Conservation (phyloP, 2,113 vertebrate genomes). For the Nesospiza acunhae region DNA sequence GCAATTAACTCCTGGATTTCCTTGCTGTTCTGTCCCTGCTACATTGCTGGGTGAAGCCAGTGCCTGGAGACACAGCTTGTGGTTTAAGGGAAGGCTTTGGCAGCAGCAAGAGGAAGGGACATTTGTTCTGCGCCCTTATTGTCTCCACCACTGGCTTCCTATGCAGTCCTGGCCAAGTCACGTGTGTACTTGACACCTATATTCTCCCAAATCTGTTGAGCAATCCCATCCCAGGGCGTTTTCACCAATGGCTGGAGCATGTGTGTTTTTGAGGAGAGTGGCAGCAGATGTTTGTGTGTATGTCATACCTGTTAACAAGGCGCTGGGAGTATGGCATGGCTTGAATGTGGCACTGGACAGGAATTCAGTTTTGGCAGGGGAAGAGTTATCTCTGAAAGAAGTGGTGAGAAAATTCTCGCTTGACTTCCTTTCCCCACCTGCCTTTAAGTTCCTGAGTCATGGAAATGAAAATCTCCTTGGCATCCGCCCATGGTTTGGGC, state of each 20-base stretch:
- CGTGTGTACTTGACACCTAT: not conserved
- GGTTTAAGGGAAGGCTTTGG: not conserved
- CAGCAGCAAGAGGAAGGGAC: not conserved
- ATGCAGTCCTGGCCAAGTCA: not conserved
- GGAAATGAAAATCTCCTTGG: slow-evolving; percentile 67
- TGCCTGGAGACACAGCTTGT: not conserved
- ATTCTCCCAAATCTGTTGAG: not conserved
- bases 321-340: not conserved
- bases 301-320: slow-evolving; percentile 20
- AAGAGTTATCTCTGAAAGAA: slow-evolving; percentile 33
- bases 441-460: slow-evolving; percentile 66
- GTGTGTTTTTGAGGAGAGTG: not conserved
- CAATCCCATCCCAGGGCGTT: not conserved
- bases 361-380: not conserved
- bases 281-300: not conserved
- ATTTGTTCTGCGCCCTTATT: not conserved
- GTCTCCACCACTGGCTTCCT: not conserved
- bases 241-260: not conserved
- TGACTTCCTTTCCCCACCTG: slow-evolving; percentile 61
- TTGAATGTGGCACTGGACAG: not conserved
- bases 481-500: slow-evolving; percentile 61
- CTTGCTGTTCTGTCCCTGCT: not conserved
- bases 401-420: slow-evolving; percentile 57
- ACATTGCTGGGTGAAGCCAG: not conserved
- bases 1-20: slow-evolving; percentile 1